phyloP scores from a whole-genome alignment of 2,888 invertebrate species.

The Mystacides longicornis region DNA sequence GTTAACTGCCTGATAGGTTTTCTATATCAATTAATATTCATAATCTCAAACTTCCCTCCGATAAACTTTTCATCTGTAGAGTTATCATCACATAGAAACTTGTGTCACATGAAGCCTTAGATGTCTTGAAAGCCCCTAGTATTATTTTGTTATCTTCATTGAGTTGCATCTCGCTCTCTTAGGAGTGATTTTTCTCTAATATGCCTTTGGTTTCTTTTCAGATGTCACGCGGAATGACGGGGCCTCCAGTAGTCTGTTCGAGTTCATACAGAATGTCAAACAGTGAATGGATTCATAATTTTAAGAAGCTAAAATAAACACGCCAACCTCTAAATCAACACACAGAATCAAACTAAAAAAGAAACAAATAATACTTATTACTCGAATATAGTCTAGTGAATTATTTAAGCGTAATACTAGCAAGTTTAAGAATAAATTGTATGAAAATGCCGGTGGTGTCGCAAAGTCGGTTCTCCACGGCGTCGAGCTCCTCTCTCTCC shows the following conservation, averaged over 20 bases:
- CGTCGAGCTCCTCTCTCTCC: slow-evolving; percentile 37
- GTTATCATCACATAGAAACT: too few relatives aligned
- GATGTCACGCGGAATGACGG: slow-evolving; percentile 23
- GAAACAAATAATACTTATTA: not conserved
- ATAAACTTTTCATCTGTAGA: too few relatives aligned
- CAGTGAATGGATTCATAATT: not conserved
- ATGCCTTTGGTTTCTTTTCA: slow-evolving; percentile 14
- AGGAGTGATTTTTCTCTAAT: too few relatives aligned
- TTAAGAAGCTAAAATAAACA: not conserved
- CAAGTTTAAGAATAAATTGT: not conserved
- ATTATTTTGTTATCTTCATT: too few relatives aligned
- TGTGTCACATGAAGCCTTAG: too few relatives aligned
- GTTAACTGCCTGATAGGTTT: too few relatives aligned
- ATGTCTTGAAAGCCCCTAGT: too few relatives aligned
- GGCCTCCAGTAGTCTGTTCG: slow-evolving; percentile 15
- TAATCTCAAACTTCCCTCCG: too few relatives aligned
- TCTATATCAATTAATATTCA: too few relatives aligned
- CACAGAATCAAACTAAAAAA: too few relatives aligned
- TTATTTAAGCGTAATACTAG: slow-evolving; percentile 10
- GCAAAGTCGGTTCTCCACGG: slow-evolving; percentile 43
- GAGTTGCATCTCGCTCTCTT: too few relatives aligned
- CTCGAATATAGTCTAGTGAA: not conserved
- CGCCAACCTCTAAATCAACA: too few relatives aligned
- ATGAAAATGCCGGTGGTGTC: slow-evolving; percentile 52
- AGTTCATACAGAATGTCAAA: not conserved